Evolutionary conservation across 2,888 invertebrate genomes (phyloP), one percentile per base, ranked within the genome.

Genomic region (Polylopha cassiicola): DNA sequence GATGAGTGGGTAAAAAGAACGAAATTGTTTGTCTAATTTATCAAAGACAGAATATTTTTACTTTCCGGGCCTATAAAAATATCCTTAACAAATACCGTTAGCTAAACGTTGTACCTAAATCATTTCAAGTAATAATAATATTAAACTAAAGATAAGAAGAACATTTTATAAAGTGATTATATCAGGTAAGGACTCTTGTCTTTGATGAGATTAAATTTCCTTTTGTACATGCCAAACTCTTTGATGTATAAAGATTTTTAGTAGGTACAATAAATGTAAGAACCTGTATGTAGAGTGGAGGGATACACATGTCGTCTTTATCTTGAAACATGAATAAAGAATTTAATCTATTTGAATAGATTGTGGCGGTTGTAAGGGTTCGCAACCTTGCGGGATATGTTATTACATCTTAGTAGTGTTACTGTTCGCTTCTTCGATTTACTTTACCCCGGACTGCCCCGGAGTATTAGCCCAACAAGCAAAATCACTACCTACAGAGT

Each of bases 151-250:
- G n/a, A n/a, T 6, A 18, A 23, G 5, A 26, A 26, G 27, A 11
- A 10, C 17, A 13, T 21, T 16, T 32, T 32, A 15, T 27, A 32
- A 26, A 21, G 14, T 6, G 51, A 58, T 58, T 61, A 48, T 55
- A 64, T 54, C 52, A 47, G 53, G 47, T 55, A 63, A 56, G 55
- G 55, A 50, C 57, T 60, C 57, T 57, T 55, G 57, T 58, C 59
- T 64, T 60, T 64, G 61, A 67, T 55, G 47, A 62, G 58, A 66
- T 71, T 63, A 61, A 58, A 65, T 61, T 62, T 65, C 42, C 47
- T 46, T 55, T 54, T 44, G 41, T 36, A 27, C 31, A 33, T 34
- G 22, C 13, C 26, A 14, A 37, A 21, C 34, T 17, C 21, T 44
- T 44, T 44, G 44, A 37, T 41, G 44, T 30, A 22, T 30, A 10